Conservation (phyloP, 2,797 vertebrate species). For the Cichlasoma orientale region DNA sequence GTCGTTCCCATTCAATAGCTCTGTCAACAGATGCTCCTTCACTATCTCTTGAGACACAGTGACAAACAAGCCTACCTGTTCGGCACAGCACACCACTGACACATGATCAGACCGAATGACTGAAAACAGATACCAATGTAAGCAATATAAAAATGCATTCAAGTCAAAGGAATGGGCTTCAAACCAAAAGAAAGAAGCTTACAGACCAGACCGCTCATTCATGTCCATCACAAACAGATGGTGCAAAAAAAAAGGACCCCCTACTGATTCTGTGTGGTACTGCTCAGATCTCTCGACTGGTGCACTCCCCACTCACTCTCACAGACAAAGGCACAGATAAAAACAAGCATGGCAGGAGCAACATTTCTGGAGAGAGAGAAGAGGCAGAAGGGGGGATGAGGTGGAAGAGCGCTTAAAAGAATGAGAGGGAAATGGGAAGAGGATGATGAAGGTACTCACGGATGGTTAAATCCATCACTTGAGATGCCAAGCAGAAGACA, state of each 20-base stretch:
- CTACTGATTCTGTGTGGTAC: conserved; percentile 53
- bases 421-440: conserved; percentile 82
- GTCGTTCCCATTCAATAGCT: conserved; percentile 72
- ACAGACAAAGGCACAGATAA: conserved; percentile 73
- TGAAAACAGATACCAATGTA: conserved; percentile 92
- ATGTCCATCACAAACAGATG: conserved; percentile 95
- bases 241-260: conserved; percentile 57
- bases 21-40: conserved; percentile 82
- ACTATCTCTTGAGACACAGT: conserved; percentile 75
- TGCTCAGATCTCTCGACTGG: conserved; percentile 60
- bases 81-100: conserved; percentile 91
- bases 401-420: conserved; percentile 79
- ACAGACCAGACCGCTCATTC: conserved; percentile 87
- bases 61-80: conserved; percentile 80
- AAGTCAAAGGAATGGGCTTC: conserved; percentile 95
- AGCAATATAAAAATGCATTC: conserved; percentile 99
- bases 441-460: conserved; percentile 98
- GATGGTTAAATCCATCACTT: conserved; percentile 99
- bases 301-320: conserved; percentile 71
- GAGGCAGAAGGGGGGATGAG: conserved; percentile 52
- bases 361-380: conserved; percentile 50
- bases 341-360: conserved; percentile 66
- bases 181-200: conserved; percentile 95
- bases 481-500: conserved; percentile 99
- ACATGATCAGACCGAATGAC: conserved; percentile 93